These are phyloP conservation scores for Diaprepes abbreviatus DNA, from an alignment of 2,888 invertebrate species.

Conservation along the genomic window DNA sequence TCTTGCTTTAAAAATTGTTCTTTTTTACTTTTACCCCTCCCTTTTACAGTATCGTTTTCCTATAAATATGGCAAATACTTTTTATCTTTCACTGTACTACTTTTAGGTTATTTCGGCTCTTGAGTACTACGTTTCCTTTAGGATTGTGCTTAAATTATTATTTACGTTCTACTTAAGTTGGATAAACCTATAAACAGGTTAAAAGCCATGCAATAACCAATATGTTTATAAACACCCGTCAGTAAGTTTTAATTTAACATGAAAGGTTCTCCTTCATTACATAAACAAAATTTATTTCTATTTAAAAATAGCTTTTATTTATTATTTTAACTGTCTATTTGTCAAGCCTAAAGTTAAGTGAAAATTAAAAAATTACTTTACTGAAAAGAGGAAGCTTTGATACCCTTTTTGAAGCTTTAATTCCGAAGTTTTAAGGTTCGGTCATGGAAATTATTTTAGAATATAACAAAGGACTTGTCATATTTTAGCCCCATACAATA, in stretches of 20 bases:
- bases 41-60: too few species aligned
- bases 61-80: too few species aligned
- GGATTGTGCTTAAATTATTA: not conserved
- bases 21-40: too few species aligned
- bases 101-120: too few species aligned
- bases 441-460: too few species aligned
- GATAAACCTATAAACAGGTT: slow-evolving; percentile 19
- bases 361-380: not conserved
- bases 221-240: slow-evolving; percentile 35
- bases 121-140: not conserved
- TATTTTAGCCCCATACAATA: too few species aligned
- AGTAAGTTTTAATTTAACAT: slow-evolving; percentile 23
- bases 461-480: too few species aligned
- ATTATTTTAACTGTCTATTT: slow-evolving; percentile 5
- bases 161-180: slow-evolving; percentile 4
- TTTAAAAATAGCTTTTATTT: slow-evolving; percentile 30
- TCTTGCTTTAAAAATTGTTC: too few species aligned
- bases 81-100: too few species aligned
- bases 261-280: slow-evolving; percentile 34
- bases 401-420: too few species aligned
- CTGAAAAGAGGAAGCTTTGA: too few species aligned
- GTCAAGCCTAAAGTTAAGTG: not conserved
- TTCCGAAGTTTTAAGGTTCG: too few species aligned
- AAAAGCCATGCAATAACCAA: slow-evolving; percentile 17
- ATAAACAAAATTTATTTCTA: slow-evolving; percentile 26